Percentiles rank a stretch among this genome's conserved stretches.
phyloP scores from a whole-genome alignment of 2,797 vertebrate species.

The Epinephelus malabaricus region DNA sequence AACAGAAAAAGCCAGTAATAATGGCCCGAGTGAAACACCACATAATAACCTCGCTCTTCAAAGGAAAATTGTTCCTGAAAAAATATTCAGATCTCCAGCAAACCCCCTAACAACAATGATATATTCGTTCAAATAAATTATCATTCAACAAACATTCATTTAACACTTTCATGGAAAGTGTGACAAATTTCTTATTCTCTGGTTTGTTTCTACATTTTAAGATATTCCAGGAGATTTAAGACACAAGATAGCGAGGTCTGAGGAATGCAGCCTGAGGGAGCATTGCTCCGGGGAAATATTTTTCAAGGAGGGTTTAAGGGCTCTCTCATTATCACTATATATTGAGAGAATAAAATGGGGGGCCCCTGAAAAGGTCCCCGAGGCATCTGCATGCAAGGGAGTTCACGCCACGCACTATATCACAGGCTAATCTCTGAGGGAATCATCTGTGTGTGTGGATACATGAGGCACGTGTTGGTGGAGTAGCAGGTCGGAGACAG shows the following conservation, averaged over 20 bases:
- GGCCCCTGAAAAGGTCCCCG: slow-evolving; percentile 65
- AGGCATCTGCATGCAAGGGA: slow-evolving; percentile 62
- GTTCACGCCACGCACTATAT: slow-evolving; percentile 74
- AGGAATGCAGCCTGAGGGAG: slow-evolving; percentile 51
- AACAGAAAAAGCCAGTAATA: slow-evolving; percentile 45
- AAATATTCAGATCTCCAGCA: slow-evolving; percentile 32
- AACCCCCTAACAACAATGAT: slow-evolving; percentile 8
- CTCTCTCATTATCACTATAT: slow-evolving; percentile 72
- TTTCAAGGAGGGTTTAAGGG: slow-evolving; percentile 59
- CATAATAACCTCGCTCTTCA: slow-evolving; percentile 43
- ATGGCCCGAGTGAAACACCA: slow-evolving; percentile 36
- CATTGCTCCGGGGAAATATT: slow-evolving; percentile 41
- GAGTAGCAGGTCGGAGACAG: slow-evolving; percentile 60
- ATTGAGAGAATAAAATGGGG: slow-evolving; percentile 67
- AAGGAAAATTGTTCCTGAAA: slow-evolving; percentile 19
- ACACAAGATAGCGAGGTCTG: slow-evolving; percentile 17
- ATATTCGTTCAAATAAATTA: slow-evolving; percentile 36
- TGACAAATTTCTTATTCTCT: slow-evolving; percentile 13
- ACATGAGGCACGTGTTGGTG: slow-evolving; percentile 69
- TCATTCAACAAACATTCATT: slow-evolving; percentile 19
- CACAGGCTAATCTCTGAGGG: slow-evolving; percentile 74
- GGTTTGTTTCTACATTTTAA: slow-evolving; percentile 26
- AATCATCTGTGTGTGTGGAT: slow-evolving; percentile 78
- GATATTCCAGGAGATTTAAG: slow-evolving; percentile 37
- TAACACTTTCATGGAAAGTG: slow-evolving; percentile 14